phyloP scores from a whole-genome alignment of 2,888 invertebrate species.

The Nesidiocoris tenuis region DNA sequence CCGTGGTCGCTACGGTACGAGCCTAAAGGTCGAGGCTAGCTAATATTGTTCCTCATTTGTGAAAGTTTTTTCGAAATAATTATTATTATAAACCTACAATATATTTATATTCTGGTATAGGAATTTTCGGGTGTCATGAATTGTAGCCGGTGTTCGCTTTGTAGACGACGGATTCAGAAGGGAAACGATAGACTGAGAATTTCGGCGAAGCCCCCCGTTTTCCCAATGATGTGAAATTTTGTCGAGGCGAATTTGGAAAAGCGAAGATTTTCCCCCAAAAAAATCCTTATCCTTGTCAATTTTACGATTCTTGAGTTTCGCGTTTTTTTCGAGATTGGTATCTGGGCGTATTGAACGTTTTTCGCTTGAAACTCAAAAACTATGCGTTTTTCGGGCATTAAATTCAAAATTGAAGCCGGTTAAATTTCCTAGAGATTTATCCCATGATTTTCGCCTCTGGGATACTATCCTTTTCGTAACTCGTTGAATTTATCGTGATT shows the following conservation, averaged over 20 bases:
- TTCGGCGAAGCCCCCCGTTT: constrained; percentile 30
- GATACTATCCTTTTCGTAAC: too few species aligned
- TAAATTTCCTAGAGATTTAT: too few species aligned
- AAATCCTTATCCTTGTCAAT: too few species aligned
- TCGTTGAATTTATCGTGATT: too few species aligned
- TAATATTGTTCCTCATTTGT: constrained; percentile 13
- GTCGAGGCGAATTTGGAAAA: neutral
- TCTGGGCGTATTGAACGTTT: too few species aligned
- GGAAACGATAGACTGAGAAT: constrained; percentile 37
- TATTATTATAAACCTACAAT: constrained; percentile 10
- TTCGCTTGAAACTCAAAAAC: too few species aligned
- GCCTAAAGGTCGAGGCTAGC: neutral
- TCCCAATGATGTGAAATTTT: constrained; percentile 41
- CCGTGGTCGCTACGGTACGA: too few species aligned
- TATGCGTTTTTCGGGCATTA: too few species aligned
- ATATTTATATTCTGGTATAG: neutral
- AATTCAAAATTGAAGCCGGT: too few species aligned
- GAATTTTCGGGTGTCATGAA: neutral
- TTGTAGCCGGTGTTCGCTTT: neutral
- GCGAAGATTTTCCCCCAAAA: neutral
- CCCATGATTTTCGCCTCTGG: too few species aligned
- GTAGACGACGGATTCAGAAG: neutral
- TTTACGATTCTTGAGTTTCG: too few species aligned
- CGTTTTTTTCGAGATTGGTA: too few species aligned
- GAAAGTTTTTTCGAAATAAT: constrained; percentile 11